phyloP scores from a whole-genome alignment of 2,888 invertebrate species.

The Andrena bicolor region DNA sequence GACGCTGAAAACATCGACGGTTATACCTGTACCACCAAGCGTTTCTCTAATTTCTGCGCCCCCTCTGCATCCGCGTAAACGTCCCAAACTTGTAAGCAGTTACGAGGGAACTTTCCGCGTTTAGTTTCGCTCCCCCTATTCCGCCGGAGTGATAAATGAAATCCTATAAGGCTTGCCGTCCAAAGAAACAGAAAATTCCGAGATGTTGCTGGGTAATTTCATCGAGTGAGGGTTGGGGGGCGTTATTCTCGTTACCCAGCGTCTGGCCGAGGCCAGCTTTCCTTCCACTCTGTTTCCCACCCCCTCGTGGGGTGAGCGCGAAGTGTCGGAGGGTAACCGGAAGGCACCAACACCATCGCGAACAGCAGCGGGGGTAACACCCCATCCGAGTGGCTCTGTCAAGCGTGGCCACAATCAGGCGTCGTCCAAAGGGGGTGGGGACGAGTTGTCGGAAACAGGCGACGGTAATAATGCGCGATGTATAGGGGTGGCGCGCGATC shows the following conservation, averaged over 20 bases:
- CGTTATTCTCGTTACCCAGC: constrained; percentile 59
- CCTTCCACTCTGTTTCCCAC: constrained; percentile 26
- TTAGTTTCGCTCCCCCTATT: constrained; percentile 36
- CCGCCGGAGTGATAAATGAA: constrained; percentile 70
- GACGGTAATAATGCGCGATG: constrained; percentile 72
- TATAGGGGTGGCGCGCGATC: constrained; percentile 67
- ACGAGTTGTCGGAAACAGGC: constrained; percentile 71
- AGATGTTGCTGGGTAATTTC: constrained; percentile 61
- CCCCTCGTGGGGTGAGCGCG: neutral
- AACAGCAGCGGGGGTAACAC: constrained; percentile 24
- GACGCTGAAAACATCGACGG: neutral
- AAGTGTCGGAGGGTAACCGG: constrained; percentile 18
- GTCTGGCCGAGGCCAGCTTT: constrained; percentile 7
- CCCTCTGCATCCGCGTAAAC: neutral
- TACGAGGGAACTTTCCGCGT: constrained; percentile 7
- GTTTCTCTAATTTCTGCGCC: neutral
- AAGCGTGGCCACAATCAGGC: constrained; percentile 62
- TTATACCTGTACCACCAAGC: neutral
- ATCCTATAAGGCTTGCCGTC: constrained; percentile 39
- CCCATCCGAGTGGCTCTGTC: constrained; percentile 34
- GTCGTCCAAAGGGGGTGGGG: constrained; percentile 29
- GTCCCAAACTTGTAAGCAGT: neutral
- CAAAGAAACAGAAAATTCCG: constrained; percentile 61
- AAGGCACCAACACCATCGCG: constrained; percentile 16
- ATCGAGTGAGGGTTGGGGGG: constrained; percentile 33